A percentile compares a stretch with the other conserved stretches of the same genome.
Conservation (phyloP, 2,113 vertebrate genomes). For the Lontra canadensis region DNA sequence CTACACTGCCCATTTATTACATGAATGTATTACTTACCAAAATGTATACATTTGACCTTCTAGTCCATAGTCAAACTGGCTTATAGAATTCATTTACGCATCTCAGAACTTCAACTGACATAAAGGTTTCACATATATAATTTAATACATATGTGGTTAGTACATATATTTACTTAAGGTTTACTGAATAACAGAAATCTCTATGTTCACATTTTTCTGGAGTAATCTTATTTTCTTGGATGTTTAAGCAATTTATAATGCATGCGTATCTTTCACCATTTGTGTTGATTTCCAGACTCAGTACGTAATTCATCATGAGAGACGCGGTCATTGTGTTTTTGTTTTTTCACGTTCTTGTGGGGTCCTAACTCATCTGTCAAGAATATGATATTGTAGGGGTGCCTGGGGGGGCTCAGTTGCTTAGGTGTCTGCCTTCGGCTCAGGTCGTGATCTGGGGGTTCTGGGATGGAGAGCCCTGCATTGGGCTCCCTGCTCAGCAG, state of each 20-base stretch:
- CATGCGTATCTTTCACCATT: neutral
- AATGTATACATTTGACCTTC: neutral
- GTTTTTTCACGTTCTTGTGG: neutral
- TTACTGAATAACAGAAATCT: neutral
- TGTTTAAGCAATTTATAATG: neutral
- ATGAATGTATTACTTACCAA: neutral
- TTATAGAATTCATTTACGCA: neutral
- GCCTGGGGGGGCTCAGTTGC: neutral
- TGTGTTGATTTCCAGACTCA: neutral
- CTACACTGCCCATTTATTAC: neutral
- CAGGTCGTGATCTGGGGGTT: neutral
- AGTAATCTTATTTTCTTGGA: rapidly evolving
- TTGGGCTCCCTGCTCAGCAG: no score
- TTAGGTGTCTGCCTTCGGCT: neutral
- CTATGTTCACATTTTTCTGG: neutral
- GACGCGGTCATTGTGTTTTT: neutral
- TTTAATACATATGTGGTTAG: neutral
- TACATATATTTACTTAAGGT: neutral
- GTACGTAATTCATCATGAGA: neutral
- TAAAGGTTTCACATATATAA: neutral
- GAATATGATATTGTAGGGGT: neutral
- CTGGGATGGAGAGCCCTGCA: no score
- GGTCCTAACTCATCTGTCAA: neutral
- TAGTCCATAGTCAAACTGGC: neutral
- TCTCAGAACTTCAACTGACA: neutral